Evolutionary conservation across 2,888 invertebrate genomes (phyloP), one percentile per base, ranked within the genome.

Genomic region (Aromia moschata): DNA sequence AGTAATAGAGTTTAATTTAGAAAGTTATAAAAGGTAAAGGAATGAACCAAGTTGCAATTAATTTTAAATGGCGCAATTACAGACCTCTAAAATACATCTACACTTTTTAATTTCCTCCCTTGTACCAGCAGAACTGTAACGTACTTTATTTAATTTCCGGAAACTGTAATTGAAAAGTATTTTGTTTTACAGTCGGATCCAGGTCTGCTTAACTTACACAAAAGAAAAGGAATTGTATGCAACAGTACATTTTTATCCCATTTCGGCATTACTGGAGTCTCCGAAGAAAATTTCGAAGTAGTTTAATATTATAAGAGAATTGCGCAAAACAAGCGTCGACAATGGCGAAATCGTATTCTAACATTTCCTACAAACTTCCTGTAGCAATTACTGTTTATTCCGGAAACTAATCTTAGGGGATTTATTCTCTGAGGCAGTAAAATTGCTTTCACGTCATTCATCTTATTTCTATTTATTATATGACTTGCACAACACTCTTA

Each of bases 351-450:
- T 65, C 65, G 52, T 62, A 65, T 65, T 67, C 64, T 59, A 60
- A 62, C 63, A 63, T 63, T 67, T 65, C 62, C 64, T 67, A 47
- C 59, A 62, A 63, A 67, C 62, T 67, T 65, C 65, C 62, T 58
- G 57, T 43, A 49, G 58, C 65, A 67, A 67, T 67, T 67, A 65
- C 65, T 64, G 65, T 63, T 67, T 65, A 65, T 67, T 61, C 58
- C 60, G 58, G 60, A 63, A 63, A 65, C 58, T 60, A 60, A 65
- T 67, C 63, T 63, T 57, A 51, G 37, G 67, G 65, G 64, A 65
- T 67, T 62, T 65, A 63, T 59, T 60, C 61, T 56, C 45, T 45
- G 53, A 53, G 54, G 63, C 53, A 54, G 58, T 53, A 36, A 46
- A 66, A 60, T 52, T 40, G 63, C 64, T 53, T 60, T 47, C 60